Conservation (phyloP, 2,888 invertebrate species). For the Drosophila macrospina region DNA sequence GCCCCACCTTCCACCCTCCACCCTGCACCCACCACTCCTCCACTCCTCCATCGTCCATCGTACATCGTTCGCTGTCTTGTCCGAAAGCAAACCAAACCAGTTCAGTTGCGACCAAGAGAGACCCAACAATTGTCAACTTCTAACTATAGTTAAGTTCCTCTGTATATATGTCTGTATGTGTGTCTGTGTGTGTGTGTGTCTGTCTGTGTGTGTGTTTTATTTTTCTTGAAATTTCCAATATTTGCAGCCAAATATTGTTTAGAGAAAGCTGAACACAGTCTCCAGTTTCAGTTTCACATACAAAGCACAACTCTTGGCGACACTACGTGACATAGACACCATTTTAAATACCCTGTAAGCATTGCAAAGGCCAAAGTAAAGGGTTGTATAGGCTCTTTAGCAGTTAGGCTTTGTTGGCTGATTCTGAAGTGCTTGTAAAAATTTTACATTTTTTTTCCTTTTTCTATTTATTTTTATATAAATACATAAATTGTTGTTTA, state of each 20-base stretch:
- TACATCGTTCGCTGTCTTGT: conserved; percentile 23
- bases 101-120: conserved; percentile 4
- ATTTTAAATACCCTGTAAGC: not conserved
- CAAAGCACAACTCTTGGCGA: not conserved
- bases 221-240: conserved; percentile 9
- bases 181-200: not conserved
- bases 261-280: conserved; percentile 4
- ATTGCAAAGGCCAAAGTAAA: too few relatives aligned
- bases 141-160: conserved; percentile 12
- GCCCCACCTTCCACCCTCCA: too few relatives aligned
- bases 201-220: not conserved
- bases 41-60: too few relatives aligned
- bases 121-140: conserved; percentile 47
- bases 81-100: conserved; percentile 26
- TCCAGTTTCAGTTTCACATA: not conserved
- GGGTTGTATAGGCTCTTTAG: too few relatives aligned
- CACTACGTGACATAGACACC: not conserved
- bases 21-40: not conserved
- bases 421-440: too few relatives aligned
- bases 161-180: not conserved
- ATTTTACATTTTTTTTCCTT: too few relatives aligned
- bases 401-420: too few relatives aligned
- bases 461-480: too few relatives aligned
- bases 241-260: conserved; percentile 12
- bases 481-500: too few relatives aligned